Evolutionary conservation across 2,113 vertebrate genomes (phyloP).

Genomic region (Ariopsis seemanni): DNA sequence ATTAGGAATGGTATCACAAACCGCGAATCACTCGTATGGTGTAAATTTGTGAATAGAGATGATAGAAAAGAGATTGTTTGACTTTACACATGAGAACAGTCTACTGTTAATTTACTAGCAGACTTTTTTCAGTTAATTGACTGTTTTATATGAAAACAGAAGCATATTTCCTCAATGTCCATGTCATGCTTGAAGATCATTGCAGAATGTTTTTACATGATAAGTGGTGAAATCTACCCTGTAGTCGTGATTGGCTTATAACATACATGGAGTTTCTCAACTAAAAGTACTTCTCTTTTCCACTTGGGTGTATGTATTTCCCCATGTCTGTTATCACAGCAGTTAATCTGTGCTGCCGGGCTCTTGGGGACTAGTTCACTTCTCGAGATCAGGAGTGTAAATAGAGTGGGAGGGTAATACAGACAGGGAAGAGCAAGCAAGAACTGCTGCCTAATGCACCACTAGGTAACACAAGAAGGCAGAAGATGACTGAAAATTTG

Average conservation of each 20-base stretch:
- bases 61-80: background rate
- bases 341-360: background rate
- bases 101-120: background rate
- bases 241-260: background rate
- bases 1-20: background rate
- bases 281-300: background rate
- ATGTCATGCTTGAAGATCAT: background rate
- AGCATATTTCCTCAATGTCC: background rate
- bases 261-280: background rate
- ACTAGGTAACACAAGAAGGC: background rate
- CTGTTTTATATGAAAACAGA: background rate
- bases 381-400: background rate
- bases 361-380: background rate
- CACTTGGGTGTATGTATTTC: background rate
- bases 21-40: background rate
- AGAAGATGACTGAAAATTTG: background rate
- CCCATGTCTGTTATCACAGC: background rate
- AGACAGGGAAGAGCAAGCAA: background rate
- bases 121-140: background rate
- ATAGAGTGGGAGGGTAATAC: background rate
- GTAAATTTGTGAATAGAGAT: background rate
- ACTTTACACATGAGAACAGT: background rate
- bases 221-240: background rate
- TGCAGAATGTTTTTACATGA: background rate
- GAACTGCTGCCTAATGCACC: background rate